Conservation (phyloP, 2,888 invertebrate genomes). For the Mamestra brassicae region DNA sequence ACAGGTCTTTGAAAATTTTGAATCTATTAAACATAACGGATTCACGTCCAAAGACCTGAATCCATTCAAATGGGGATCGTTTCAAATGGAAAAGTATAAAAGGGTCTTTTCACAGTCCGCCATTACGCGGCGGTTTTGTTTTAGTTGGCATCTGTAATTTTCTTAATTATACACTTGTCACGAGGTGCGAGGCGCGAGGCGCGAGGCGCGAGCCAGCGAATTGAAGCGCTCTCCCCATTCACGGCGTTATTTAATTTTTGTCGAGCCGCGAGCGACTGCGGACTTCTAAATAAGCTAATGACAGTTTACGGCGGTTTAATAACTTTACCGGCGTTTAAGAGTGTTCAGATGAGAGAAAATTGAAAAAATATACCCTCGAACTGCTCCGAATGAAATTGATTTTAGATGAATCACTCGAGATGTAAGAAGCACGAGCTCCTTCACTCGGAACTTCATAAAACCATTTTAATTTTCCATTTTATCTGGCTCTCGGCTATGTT, state of each 20-base stretch:
- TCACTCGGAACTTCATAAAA: slow-evolving; percentile 41
- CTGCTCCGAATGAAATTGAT: slow-evolving; percentile 33
- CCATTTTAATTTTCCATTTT: slow-evolving; percentile 47
- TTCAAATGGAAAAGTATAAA: slow-evolving; percentile 63
- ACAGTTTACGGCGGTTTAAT: slow-evolving; percentile 52
- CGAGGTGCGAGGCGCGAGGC: slow-evolving; percentile 39
- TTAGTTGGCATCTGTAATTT: slow-evolving; percentile 77
- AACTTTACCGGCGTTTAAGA: slow-evolving; percentile 35
- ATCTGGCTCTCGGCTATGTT: slow-evolving; percentile 27
- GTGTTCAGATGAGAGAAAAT: slow-evolving; percentile 27
- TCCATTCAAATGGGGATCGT: slow-evolving; percentile 59
- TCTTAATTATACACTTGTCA: slow-evolving; percentile 78
- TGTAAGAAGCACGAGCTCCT: slow-evolving; percentile 23
- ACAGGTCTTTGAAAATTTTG: slow-evolving; percentile 49
- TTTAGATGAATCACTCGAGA: slow-evolving; percentile 30
- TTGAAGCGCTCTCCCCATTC: slow-evolving; percentile 62
- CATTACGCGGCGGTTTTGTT: slow-evolving; percentile 71
- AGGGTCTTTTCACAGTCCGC: slow-evolving; percentile 57
- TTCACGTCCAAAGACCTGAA: slow-evolving; percentile 52
- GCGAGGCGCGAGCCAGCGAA: slow-evolving; percentile 44
- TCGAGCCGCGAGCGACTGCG: slow-evolving; percentile 26
- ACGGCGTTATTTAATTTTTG: slow-evolving; percentile 64
- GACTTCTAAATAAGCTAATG: slow-evolving; percentile 62
- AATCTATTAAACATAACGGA: slow-evolving; percentile 55
- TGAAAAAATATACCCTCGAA: slow-evolving; percentile 38